These are phyloP conservation scores for Danionella dracula DNA, from an alignment of 2,797 vertebrate genomes.

Conservation along the genomic window DNA sequence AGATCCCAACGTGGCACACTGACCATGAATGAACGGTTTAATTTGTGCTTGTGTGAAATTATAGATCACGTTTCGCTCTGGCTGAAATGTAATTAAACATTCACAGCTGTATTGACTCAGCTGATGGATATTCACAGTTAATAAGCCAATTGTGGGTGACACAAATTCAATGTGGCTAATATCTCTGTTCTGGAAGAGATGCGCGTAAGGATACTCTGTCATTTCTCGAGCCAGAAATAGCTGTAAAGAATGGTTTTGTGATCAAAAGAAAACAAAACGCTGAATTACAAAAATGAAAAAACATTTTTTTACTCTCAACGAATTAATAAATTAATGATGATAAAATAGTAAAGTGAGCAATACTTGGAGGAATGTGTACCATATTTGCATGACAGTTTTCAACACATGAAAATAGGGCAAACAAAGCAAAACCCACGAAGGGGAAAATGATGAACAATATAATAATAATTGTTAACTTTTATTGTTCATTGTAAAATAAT, in stretches of 20 bases:
- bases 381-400: no score
- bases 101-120: slow-evolving; percentile 35
- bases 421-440: no score
- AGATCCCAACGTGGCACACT: slow-evolving; percentile 6
- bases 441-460: no score
- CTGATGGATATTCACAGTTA: slow-evolving; percentile 31
- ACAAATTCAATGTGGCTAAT: slow-evolving; percentile 30
- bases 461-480: no score
- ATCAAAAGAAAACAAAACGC: no score
- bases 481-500: no score
- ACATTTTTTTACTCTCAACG: no score
- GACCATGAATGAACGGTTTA: slow-evolving; percentile 20
- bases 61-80: slow-evolving; percentile 23
- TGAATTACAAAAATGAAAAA: neutral
- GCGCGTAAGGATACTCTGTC: neutral
- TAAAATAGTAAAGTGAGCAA: no score
- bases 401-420: no score
- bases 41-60: slow-evolving; percentile 30
- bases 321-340: no score
- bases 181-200: slow-evolving; percentile 24
- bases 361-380: no score
- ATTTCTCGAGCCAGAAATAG: neutral
- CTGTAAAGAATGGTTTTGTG: neutral
- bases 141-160: slow-evolving; percentile 34
- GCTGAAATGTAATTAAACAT: slow-evolving; percentile 35